Evolutionary conservation across 2,888 invertebrate species (phyloP).

Genomic region (Dendrolimus houi): DNA sequence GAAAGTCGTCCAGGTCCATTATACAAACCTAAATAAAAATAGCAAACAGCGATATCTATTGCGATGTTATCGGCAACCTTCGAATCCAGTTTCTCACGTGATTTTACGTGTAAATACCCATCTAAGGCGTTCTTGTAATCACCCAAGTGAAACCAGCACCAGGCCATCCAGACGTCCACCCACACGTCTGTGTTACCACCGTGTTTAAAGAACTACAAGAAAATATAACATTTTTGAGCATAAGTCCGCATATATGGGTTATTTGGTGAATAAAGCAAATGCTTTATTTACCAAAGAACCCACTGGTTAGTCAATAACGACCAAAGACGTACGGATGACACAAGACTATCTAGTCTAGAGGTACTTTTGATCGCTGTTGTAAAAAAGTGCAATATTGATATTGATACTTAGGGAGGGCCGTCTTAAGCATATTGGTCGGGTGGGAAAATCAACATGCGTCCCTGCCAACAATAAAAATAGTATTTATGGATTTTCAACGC

Average conservation of each 20-base stretch:
- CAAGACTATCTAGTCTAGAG: too few relatives aligned
- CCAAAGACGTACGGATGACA: too few relatives aligned
- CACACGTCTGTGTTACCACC: slow-evolving; percentile 54
- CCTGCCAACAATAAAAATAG: too few relatives aligned
- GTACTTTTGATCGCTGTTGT: too few relatives aligned
- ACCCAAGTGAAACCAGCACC: slow-evolving; percentile 96
- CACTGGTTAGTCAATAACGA: too few relatives aligned
- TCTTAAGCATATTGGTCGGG: too few relatives aligned
- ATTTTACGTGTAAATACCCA: slow-evolving; percentile 76
- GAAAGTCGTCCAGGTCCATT: too few relatives aligned
- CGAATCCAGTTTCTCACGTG: slow-evolving; percentile 53
- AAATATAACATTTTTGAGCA: not conserved
- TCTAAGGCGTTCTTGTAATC: slow-evolving; percentile 91
- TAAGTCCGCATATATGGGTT: not conserved
- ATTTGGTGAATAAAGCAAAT: not conserved
- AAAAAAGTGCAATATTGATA: too few relatives aligned
- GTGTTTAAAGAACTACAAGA: slow-evolving; percentile 50
- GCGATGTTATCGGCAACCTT: slow-evolving; percentile 78
- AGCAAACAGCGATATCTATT: slow-evolving; percentile 93
- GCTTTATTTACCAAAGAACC: too few relatives aligned
- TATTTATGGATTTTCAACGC: too few relatives aligned
- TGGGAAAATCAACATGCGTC: too few relatives aligned
- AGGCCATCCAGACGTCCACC: slow-evolving; percentile 91
- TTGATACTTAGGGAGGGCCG: too few relatives aligned
- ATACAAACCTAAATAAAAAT: slow-evolving; percentile 89